A percentile compares a stretch with the other conserved stretches of the same genome.
These are phyloP conservation scores for Holotrichia oblita DNA, from an alignment of 1,140 invertebrate genomes.

Conservation along the genomic window DNA sequence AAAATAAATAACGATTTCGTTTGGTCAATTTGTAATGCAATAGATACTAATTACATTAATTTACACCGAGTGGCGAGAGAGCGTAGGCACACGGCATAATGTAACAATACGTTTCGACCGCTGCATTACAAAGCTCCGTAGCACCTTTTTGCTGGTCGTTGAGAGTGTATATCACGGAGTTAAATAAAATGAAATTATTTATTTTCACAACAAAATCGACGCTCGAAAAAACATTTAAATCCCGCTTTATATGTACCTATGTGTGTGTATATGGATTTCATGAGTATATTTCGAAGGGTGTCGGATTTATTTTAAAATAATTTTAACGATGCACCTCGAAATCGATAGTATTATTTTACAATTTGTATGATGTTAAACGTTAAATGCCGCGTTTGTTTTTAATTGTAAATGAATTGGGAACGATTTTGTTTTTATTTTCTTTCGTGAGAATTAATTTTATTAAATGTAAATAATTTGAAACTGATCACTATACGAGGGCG, in stretches of 20 bases:
- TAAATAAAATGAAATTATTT: conserved; percentile 36
- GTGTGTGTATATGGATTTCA: background rate
- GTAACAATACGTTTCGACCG: background rate
- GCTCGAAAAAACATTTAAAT: background rate
- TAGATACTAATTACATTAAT: conserved; percentile 41
- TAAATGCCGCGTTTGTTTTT: background rate
- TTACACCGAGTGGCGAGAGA: conserved; percentile 31
- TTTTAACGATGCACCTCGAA: background rate
- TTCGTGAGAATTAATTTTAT: too few relatives aligned
- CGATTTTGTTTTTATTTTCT: background rate
- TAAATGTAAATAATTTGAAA: too few relatives aligned
- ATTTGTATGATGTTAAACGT: background rate
- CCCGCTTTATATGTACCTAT: background rate
- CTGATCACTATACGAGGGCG: too few relatives aligned
- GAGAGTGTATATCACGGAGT: background rate
- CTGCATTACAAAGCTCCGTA: too few relatives aligned
- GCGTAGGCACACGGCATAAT: background rate
- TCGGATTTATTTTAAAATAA: conserved; percentile 28
- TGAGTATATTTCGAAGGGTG: background rate
- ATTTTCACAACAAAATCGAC: conserved; percentile 23
- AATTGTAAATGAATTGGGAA: background rate
- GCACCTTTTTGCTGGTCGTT: too few relatives aligned
- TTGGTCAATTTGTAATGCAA: conserved; percentile 42
- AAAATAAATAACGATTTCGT: conserved; percentile 41
- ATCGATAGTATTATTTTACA: conserved; percentile 18